Conservation (phyloP, 2,113 vertebrate genomes). For the Caretta caretta region DNA sequence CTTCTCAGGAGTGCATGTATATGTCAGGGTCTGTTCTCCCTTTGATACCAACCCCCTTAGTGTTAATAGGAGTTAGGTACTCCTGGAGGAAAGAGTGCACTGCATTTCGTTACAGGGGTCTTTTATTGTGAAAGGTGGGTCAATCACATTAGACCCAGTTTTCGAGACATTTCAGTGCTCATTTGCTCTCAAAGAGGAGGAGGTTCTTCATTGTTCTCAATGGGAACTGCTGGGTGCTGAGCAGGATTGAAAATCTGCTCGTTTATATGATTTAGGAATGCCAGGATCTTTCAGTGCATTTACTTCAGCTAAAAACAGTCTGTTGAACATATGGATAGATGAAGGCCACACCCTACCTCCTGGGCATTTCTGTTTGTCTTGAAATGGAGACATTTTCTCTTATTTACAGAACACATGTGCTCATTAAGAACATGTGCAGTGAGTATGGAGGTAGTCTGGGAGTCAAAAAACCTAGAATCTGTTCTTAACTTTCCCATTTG, state of each 20-base stretch:
- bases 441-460: not conserved
- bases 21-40: not conserved
- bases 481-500: fast-evolving
- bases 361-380: not conserved
- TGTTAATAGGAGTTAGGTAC: not conserved
- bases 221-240: not conserved
- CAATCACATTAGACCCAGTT: not conserved
- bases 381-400: not conserved
- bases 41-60: not conserved
- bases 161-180: not conserved
- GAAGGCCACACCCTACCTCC: not conserved
- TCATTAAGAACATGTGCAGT: not conserved
- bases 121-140: not conserved
- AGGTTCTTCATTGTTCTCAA: not conserved
- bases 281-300: not conserved
- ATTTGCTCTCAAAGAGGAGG: not conserved
- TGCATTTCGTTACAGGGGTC: not conserved
- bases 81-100: not conserved
- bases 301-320: not conserved
- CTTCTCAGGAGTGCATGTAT: not conserved
- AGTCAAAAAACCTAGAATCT: not conserved
- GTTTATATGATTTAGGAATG: not conserved
- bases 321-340: not conserved
- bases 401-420: not conserved
- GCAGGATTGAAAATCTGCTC: not conserved